Conservation (phyloP, 2,888 invertebrate species). For the Drosophila cracens region DNA sequence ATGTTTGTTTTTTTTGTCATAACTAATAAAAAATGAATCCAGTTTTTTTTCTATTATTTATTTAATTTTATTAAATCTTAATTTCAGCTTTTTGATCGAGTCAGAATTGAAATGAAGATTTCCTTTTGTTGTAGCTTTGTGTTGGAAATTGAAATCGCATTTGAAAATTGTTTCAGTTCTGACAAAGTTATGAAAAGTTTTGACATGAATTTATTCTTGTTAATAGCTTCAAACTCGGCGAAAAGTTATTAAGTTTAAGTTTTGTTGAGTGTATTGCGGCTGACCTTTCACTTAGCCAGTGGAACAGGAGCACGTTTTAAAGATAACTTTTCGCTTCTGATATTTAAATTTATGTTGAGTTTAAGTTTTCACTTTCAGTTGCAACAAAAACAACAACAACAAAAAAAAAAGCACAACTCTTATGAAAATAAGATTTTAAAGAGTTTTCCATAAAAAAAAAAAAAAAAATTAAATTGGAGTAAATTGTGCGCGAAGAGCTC, state of each 20-base stretch:
- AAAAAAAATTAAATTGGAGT: not conserved
- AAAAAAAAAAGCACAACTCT: not conserved
- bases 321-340: not conserved
- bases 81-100: not conserved
- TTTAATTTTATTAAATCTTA: too few relatives aligned
- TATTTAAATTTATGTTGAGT: not conserved
- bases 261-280: not conserved
- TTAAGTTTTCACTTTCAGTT: not conserved
- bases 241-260: not conserved
- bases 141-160: not conserved
- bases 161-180: not conserved
- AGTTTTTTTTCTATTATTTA: too few relatives aligned
- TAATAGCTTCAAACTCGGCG: not conserved
- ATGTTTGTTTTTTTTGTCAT: not conserved
- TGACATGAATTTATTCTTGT: not conserved
- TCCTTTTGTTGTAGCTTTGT: not conserved
- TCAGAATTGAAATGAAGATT: not conserved
- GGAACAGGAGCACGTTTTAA: not conserved
- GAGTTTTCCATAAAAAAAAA: not conserved
- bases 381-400: not conserved
- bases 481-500: not conserved
- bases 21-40: too few relatives aligned
- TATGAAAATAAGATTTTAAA: not conserved
- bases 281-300: not conserved
- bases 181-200: not conserved